Conservation (phyloP, 1,140 invertebrate species). For the Eupeodes corollae region DNA sequence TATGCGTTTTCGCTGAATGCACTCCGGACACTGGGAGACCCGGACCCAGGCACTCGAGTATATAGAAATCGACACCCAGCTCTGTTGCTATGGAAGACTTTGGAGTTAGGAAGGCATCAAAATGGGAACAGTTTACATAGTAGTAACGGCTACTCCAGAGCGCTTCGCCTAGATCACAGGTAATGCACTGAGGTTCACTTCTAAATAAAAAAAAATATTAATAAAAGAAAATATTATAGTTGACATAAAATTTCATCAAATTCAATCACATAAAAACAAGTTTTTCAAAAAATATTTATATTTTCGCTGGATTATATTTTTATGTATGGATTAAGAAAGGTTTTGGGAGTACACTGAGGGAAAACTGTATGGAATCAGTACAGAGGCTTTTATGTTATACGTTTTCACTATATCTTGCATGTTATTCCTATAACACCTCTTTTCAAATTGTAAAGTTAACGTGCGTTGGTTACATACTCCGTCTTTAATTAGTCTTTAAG, state of each 20-base stretch:
- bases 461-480: no score
- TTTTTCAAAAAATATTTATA: no score
- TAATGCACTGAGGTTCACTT: slow-evolving; percentile 64
- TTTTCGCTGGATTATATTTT: no score
- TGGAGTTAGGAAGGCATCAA: slow-evolving; percentile 56
- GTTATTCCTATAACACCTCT: no score
- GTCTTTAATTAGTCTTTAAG: no score
- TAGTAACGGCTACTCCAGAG: slow-evolving; percentile 60
- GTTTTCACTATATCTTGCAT: no score
- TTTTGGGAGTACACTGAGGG: no score
- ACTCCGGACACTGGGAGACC: slow-evolving; percentile 60
- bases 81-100: slow-evolving; percentile 35
- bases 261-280: not conserved
- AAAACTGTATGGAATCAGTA: no score
- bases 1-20: slow-evolving; percentile 57
- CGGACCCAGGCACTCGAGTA: slow-evolving; percentile 66
- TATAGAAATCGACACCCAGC: slow-evolving; percentile 54
- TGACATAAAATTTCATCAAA: not conserved
- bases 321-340: no score
- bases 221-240: not conserved
- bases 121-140: slow-evolving; percentile 71
- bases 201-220: slow-evolving; percentile 17
- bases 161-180: slow-evolving; percentile 57
- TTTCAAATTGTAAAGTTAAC: no score
- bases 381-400: no score